A percentile compares a stretch with the other conserved stretches of the same genome.
Evolutionary conservation across 2,797 vertebrate species (phyloP).

Genomic region (Lepidocolaptes lacrymiger): DNA sequence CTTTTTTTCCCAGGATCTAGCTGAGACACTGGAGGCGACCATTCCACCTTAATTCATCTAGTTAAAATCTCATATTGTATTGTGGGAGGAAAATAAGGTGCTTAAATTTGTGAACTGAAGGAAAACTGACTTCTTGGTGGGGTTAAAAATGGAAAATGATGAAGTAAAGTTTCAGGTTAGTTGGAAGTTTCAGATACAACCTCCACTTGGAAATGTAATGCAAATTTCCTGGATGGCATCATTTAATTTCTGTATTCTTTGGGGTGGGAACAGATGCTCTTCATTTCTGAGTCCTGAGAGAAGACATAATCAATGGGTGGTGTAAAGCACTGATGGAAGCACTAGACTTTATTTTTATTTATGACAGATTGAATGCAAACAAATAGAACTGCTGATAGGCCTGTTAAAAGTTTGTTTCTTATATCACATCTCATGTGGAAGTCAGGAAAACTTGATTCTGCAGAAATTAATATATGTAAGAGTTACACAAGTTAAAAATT

Average conservation of each 20-base stretch:
- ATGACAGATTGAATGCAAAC: background rate
- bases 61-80: background rate
- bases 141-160: background rate
- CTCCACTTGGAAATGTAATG: background rate
- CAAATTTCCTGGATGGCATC: background rate
- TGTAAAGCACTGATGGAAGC: background rate
- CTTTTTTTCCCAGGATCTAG: background rate
- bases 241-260: background rate
- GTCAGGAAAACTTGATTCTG: background rate
- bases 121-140: background rate
- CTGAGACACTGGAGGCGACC: background rate
- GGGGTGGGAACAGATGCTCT: background rate
- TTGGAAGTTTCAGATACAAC: background rate
- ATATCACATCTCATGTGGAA: background rate
- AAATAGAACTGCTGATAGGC: background rate
- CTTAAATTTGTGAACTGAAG: background rate
- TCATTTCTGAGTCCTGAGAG: background rate
- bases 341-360: background rate
- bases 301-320: background rate
- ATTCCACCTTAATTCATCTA: background rate
- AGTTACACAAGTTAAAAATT: background rate
- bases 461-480: background rate
- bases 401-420: background rate
- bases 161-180: background rate
- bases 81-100: background rate